A percentile compares a stretch with the other conserved stretches of the same genome.
phyloP scores from a whole-genome alignment of 30 jellyfish, hydroid and myxozoan genomes.

The Hydractinia symbiolongicarpus region DNA sequence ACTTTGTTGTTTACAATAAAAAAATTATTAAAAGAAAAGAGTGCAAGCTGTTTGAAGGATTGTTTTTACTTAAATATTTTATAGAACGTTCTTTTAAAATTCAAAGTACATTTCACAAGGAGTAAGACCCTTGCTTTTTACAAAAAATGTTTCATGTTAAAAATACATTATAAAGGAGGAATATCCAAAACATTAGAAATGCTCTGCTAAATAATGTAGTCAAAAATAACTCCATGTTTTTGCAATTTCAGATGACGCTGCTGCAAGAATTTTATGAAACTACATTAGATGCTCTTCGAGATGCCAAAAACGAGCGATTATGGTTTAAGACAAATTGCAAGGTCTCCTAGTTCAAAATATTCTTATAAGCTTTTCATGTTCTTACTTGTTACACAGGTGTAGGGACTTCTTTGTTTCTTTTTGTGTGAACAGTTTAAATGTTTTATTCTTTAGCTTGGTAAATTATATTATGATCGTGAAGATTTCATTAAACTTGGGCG shows the following conservation, averaged over 20 bases:
- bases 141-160: no score
- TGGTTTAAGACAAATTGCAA: slow-evolving; percentile 98
- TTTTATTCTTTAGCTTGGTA: slow-evolving; percentile 60
- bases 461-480: slow-evolving; percentile 78
- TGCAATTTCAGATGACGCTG: slow-evolving; percentile 49
- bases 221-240: no score
- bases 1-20: no score
- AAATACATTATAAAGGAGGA: no score
- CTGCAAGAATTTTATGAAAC: slow-evolving; percentile 90
- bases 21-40: no score
- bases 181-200: no score
- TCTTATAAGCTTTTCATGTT: neutral
- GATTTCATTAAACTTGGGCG: slow-evolving; percentile 69
- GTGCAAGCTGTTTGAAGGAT: no score
- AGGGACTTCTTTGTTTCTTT: neutral
- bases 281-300: slow-evolving; percentile 83
- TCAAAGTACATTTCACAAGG: no score
- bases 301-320: slow-evolving; percentile 88
- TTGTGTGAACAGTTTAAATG: neutral
- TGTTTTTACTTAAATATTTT: no score
- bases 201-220: no score
- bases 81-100: no score
- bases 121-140: no score
- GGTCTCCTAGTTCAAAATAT: slow-evolving; percentile 22
- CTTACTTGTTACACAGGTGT: neutral